Percentiles rank a stretch among this genome's conserved stretches.
These are phyloP conservation scores for Mythimna impura DNA, from an alignment of 2,888 invertebrate species.

Conservation along the genomic window DNA sequence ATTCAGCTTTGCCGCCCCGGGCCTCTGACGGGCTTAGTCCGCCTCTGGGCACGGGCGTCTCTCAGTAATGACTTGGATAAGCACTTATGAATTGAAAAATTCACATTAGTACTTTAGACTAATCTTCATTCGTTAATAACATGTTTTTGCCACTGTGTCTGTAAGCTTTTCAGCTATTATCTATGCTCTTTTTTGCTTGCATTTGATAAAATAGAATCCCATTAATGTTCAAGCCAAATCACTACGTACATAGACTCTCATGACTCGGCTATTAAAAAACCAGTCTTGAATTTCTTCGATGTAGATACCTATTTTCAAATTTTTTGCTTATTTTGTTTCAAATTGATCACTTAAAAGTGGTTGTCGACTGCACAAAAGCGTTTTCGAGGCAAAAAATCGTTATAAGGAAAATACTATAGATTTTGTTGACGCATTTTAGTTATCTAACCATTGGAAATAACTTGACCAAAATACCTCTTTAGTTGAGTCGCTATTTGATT, in stretches of 20 bases:
- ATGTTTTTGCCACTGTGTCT: conserved; percentile 32
- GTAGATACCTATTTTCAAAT: background rate
- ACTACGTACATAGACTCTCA: background rate
- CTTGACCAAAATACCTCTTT: background rate
- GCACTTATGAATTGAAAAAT: too few species aligned
- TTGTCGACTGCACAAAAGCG: background rate
- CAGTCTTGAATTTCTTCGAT: conserved; percentile 7
- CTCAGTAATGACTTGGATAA: too few species aligned
- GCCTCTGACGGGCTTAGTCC: too few species aligned
- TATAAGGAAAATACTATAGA: conserved; percentile 1
- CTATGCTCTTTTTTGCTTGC: conserved; percentile 24
- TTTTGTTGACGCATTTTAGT: background rate
- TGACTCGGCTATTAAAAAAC: conserved; percentile 21
- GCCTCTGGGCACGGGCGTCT: too few species aligned
- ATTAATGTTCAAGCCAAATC: conserved; percentile 7
- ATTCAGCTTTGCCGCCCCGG: too few species aligned
- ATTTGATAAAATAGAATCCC: conserved; percentile 8
- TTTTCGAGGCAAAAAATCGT: background rate
- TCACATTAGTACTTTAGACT: too few species aligned
- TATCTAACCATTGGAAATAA: background rate
- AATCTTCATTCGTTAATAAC: conserved; percentile 17
- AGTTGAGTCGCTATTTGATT: background rate
- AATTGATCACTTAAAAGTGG: background rate
- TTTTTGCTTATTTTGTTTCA: conserved; percentile 19
- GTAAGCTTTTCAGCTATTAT: conserved; percentile 4